Evolutionary conservation across 2,888 invertebrate species (phyloP).

Genomic region (Apotomis turbidana): DNA sequence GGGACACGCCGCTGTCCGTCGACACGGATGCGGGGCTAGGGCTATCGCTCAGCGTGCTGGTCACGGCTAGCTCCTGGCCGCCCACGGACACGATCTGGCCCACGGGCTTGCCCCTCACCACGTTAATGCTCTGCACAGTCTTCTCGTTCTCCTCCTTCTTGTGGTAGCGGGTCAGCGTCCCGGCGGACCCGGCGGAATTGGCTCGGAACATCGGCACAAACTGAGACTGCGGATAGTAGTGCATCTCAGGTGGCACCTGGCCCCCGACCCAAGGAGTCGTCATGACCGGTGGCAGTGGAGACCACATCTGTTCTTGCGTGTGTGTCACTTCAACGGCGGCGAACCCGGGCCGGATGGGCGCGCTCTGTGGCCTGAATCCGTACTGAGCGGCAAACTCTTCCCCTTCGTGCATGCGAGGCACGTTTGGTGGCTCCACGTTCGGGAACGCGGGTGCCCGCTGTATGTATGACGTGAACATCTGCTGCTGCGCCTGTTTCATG

Average conservation of each 20-base stretch:
- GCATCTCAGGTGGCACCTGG: slow-evolving; percentile 70
- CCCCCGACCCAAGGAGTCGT: slow-evolving; percentile 73
- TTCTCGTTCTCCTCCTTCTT: slow-evolving; percentile 71
- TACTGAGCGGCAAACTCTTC: slow-evolving; percentile 71
- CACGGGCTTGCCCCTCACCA: slow-evolving; percentile 80
- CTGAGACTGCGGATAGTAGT: slow-evolving; percentile 77
- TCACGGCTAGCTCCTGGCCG: slow-evolving; percentile 77
- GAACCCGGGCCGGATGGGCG: slow-evolving; percentile 59
- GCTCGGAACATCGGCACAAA: slow-evolving; percentile 77
- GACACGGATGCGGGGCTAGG: slow-evolving; percentile 77
- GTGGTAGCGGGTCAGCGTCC: slow-evolving; percentile 75
- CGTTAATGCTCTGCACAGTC: slow-evolving; percentile 80
- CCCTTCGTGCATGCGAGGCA: slow-evolving; percentile 66
- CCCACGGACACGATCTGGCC: slow-evolving; percentile 78
- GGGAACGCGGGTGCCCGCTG: slow-evolving; percentile 76
- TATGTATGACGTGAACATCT: slow-evolving; percentile 73
- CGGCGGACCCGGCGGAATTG: slow-evolving; percentile 77
- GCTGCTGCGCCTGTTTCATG: slow-evolving; percentile 82
- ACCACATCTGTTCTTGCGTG: slow-evolving; percentile 76
- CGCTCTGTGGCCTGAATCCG: slow-evolving; percentile 71
- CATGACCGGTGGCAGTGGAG: slow-evolving; percentile 71
- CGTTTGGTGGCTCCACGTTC: slow-evolving; percentile 62
- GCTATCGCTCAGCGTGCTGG: slow-evolving; percentile 73
- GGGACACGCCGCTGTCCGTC: slow-evolving; percentile 77
- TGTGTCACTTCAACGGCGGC: slow-evolving; percentile 69